Evolutionary conservation across 23 tunicate genomes (phyloP).

Genomic region (Diplosoma virens): DNA sequence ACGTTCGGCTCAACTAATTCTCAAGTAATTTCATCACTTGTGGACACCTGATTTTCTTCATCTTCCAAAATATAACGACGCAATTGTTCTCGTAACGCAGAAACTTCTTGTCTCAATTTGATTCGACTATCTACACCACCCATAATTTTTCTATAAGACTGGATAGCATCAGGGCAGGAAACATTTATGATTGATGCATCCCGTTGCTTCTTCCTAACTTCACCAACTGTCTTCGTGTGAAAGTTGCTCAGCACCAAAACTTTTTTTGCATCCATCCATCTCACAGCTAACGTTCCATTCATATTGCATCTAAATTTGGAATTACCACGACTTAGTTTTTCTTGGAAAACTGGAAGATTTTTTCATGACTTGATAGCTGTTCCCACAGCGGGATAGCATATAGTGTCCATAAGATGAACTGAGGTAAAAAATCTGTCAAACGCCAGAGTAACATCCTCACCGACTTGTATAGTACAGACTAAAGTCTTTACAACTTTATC

Average conservation of each 20-base stretch:
- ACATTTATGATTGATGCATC: not conserved
- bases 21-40: too few relatives aligned
- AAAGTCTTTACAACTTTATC: not conserved
- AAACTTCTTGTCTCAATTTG: too few relatives aligned
- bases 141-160: not conserved
- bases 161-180: conserved; percentile 1
- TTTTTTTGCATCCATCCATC: conserved; percentile 16
- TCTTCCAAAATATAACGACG: too few relatives aligned
- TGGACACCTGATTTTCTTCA: too few relatives aligned
- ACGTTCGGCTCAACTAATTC: too few relatives aligned
- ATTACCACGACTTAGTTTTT: not conserved
- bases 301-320: conserved; percentile 1
- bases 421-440: conserved; percentile 17
- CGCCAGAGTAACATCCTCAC: not conserved
- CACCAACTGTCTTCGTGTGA: not conserved
- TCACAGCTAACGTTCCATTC: not conserved
- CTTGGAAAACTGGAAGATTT: conserved; percentile 16
- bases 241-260: conserved; percentile 15
- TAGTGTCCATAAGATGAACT: too few relatives aligned
- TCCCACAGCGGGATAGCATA: too few relatives aligned
- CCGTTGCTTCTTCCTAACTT: conserved; percentile 16
- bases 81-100: too few relatives aligned
- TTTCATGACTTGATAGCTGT: conserved; percentile 2
- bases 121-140: conserved; percentile 16
- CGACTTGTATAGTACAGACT: not conserved